These are phyloP conservation scores for Drosophila tripunctata DNA, from an alignment of 2,888 invertebrate species.

Conservation along the genomic window DNA sequence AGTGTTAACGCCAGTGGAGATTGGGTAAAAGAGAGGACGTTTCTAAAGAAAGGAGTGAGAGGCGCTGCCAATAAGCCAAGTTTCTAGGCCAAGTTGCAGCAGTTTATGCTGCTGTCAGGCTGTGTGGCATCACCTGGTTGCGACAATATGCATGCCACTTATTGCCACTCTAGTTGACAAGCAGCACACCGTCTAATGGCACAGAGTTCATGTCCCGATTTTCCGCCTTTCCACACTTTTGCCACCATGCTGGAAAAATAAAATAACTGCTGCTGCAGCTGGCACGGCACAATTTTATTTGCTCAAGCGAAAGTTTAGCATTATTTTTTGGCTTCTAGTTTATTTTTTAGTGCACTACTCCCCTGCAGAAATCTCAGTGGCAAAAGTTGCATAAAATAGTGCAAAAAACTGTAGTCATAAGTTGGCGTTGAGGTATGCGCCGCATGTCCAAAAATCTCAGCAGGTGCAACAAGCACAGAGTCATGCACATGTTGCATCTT, in stretches of 20 bases:
- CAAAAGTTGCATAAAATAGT: constrained; percentile 46
- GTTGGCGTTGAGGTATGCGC: constrained; percentile 54
- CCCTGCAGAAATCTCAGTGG: constrained; percentile 23
- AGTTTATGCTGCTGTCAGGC: constrained; percentile 28
- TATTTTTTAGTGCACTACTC: too few relatives aligned
- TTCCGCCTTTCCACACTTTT: neutral
- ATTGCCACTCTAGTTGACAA: constrained; percentile 77
- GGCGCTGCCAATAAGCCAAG: constrained; percentile 52
- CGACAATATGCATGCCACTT: constrained; percentile 76
- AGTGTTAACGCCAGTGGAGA: neutral
- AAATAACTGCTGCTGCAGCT: constrained; percentile 36
- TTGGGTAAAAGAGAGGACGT: neutral
- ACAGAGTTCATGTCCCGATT: neutral
- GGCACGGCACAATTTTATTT: constrained; percentile 54
- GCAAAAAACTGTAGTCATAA: constrained; percentile 52
- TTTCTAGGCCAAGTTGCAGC: constrained; percentile 41
- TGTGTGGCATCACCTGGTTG: constrained; percentile 61
- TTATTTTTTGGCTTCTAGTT: constrained; percentile 22
- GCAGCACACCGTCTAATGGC: constrained; percentile 46
- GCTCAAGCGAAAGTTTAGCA: constrained; percentile 47
- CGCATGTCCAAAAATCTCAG: constrained; percentile 65
- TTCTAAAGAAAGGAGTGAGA: neutral
- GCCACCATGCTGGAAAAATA: neutral
- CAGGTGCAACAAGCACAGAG: constrained; percentile 42
- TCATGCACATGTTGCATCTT: constrained; percentile 39